These are phyloP conservation scores for Scaptomyza cyrtandrae DNA, from an alignment of 2,888 invertebrate species.

Conservation along the genomic window DNA sequence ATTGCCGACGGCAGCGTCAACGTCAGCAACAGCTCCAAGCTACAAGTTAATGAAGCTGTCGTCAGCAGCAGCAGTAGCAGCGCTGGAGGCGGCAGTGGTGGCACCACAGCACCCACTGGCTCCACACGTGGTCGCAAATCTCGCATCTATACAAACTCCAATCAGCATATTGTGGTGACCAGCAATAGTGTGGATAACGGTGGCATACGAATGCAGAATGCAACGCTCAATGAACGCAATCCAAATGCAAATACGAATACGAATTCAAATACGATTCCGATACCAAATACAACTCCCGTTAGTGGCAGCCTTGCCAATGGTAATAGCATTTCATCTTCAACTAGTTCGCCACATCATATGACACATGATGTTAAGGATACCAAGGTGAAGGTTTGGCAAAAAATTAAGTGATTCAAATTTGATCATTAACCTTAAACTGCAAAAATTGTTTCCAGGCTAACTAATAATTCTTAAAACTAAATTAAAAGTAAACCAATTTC, in stretches of 20 bases:
- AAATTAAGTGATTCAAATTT: too few relatives aligned
- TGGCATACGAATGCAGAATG: conserved; percentile 76
- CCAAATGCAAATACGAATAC: conserved; percentile 19
- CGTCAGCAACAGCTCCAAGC: conserved; percentile 38
- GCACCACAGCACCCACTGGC: conserved; percentile 61
- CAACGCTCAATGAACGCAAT: conserved; percentile 68
- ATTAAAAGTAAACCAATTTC: too few relatives aligned
- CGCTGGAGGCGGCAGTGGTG: conserved; percentile 6
- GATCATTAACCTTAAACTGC: too few relatives aligned
- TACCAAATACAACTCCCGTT: conserved; percentile 20
- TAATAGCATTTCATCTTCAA: conserved; percentile 80
- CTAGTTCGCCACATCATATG: conserved; percentile 82
- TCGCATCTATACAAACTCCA: conserved; percentile 81
- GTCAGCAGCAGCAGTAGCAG: conserved; percentile 65
- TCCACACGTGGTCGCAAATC: conserved; percentile 80
- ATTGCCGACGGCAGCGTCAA: conserved; percentile 38
- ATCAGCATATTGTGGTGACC: conserved; percentile 82
- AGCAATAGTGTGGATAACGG: conserved; percentile 82
- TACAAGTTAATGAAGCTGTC: conserved; percentile 59
- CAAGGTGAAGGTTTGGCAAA: conserved; percentile 74
- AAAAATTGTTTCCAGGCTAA: too few relatives aligned
- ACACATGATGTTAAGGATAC: conserved; percentile 81
- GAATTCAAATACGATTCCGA: conserved; percentile 15
- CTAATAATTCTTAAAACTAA: too few relatives aligned
- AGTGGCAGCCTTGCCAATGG: conserved; percentile 51